Percentiles rank a stretch among this genome's conserved stretches.
Conservation (phyloP, 2,888 invertebrate genomes). For the Cataglyphis altisquamis region DNA sequence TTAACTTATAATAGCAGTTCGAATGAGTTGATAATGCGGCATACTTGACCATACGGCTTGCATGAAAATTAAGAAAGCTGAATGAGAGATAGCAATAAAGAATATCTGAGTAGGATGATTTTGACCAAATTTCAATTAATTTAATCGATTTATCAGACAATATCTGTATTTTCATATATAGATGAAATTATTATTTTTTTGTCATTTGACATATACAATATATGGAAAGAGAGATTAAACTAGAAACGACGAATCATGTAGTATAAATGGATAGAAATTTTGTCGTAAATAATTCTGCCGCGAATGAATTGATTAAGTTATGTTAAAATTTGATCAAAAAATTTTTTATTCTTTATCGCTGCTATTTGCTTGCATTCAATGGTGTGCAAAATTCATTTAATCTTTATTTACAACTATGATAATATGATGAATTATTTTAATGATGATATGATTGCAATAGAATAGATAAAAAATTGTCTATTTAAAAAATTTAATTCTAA, state of each 20-base stretch:
- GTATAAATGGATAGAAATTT: neutral
- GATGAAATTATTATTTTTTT: neutral
- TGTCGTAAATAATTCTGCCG: neutral
- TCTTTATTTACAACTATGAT: neutral
- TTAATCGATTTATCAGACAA: no score
- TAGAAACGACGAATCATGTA: neutral
- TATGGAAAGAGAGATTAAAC: neutral
- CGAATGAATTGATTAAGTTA: neutral
- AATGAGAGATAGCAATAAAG: no score
- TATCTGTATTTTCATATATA: no score
- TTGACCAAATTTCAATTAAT: no score
- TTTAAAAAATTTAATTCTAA: conserved; percentile 7
- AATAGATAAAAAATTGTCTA: neutral
- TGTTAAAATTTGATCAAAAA: neutral
- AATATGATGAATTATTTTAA: neutral
- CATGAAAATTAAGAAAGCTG: neutral
- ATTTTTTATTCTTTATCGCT: neutral
- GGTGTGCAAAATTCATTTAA: neutral
- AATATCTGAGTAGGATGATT: no score
- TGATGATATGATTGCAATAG: neutral
- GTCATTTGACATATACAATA: neutral
- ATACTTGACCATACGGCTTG: neutral
- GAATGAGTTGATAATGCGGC: neutral
- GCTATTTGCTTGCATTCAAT: neutral
- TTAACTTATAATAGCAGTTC: neutral